phyloP scores from a whole-genome alignment of 2,888 invertebrate genomes.

The Gari tellinella region DNA sequence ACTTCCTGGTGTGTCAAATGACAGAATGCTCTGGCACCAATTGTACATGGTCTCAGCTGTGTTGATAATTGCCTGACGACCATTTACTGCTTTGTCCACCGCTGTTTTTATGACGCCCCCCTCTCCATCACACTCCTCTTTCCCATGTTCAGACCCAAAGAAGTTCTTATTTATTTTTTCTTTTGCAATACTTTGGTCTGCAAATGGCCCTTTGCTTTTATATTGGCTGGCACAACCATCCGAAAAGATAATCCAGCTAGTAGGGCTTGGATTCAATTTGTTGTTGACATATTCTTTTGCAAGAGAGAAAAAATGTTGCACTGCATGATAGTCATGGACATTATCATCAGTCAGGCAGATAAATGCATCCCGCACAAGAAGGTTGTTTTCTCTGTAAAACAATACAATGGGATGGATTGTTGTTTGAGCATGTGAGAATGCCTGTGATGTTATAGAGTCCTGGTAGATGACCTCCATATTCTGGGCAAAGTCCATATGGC shows the following conservation, averaged over 20 bases:
- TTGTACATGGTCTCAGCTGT: slow-evolving; percentile 28
- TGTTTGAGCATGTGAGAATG: slow-evolving; percentile 36
- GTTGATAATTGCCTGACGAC: slow-evolving; percentile 23
- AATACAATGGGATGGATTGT: slow-evolving; percentile 56
- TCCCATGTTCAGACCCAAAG: slow-evolving; percentile 37
- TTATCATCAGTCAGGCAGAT: slow-evolving; percentile 41
- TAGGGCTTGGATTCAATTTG: slow-evolving; percentile 9
- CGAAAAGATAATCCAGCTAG: slow-evolving; percentile 20
- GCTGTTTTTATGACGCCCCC: slow-evolving; percentile 11
- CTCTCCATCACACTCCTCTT: slow-evolving; percentile 24
- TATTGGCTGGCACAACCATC: slow-evolving; percentile 38
- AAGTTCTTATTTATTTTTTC: slow-evolving; percentile 21
- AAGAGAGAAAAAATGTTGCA: slow-evolving; percentile 33
- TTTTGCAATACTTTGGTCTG: slow-evolving; percentile 11
- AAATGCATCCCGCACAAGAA: slow-evolving; percentile 28
- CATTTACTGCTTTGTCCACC: slow-evolving; percentile 30
- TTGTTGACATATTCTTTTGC: slow-evolving; percentile 18
- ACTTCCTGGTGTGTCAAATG: slow-evolving; percentile 18
- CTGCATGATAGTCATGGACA: slow-evolving; percentile 38
- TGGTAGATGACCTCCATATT: slow-evolving; percentile 45
- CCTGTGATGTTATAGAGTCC: slow-evolving; percentile 45
- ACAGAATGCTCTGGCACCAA: slow-evolving; percentile 27
- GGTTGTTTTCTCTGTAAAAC: slow-evolving; percentile 33
- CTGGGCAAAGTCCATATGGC: slow-evolving; percentile 87
- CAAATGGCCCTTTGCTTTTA: slow-evolving; percentile 35